Evolutionary conservation across 2,888 invertebrate species (phyloP).

Genomic region (Cryptocephalus primarius): DNA sequence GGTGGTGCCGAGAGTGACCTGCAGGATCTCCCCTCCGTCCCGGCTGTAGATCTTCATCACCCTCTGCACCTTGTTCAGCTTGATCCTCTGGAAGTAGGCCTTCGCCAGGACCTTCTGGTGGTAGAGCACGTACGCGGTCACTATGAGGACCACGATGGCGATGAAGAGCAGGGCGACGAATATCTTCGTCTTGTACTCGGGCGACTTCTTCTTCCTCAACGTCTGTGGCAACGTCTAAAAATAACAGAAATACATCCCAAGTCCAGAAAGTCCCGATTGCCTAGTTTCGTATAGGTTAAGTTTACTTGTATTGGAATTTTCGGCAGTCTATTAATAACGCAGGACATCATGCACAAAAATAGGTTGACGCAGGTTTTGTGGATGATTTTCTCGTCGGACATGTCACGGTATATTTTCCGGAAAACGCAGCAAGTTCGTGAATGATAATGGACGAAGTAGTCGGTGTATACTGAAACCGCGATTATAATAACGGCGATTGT

Average conservation of each 20-base stretch:
- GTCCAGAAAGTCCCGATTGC: neutral
- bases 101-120: constrained; percentile 71
- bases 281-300: too few species aligned
- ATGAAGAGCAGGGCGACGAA: constrained; percentile 75
- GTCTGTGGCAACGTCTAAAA: constrained; percentile 64
- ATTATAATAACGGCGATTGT: too few species aligned
- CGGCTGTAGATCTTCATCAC: constrained; percentile 61
- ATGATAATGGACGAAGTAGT: too few species aligned
- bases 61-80: constrained; percentile 70
- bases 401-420: too few species aligned
- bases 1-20: constrained; percentile 53
- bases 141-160: constrained; percentile 69
- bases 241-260: constrained; percentile 2
- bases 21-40: constrained; percentile 59
- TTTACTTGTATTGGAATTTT: too few species aligned
- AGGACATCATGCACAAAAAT: too few species aligned
- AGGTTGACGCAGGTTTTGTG: too few species aligned
- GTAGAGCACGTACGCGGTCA: constrained; percentile 74
- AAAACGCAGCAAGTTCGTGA: too few species aligned
- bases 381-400: too few species aligned
- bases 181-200: constrained; percentile 68
- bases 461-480: too few species aligned
- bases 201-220: constrained; percentile 54
- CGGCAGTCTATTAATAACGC: too few species aligned
- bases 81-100: constrained; percentile 73